Conservation (phyloP, 1,140 invertebrate genomes). For the Leptinotarsa undecemlineata region DNA sequence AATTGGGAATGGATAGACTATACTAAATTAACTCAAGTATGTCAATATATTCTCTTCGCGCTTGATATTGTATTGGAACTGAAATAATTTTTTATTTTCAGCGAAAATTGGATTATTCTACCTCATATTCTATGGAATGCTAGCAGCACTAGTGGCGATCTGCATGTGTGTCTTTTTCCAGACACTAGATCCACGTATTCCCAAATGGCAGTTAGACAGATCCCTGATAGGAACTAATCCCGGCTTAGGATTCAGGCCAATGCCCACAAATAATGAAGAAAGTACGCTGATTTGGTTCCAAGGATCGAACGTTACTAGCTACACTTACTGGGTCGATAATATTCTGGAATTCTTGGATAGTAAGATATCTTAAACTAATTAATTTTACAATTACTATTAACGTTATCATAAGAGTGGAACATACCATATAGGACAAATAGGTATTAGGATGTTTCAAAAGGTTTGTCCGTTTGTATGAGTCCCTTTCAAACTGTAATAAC, state of each 20-base stretch:
- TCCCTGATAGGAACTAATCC: constrained; percentile 92
- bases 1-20: too few species aligned
- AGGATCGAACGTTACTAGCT: constrained; percentile 76
- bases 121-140: constrained; percentile 84
- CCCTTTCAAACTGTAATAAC: background rate
- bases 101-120: constrained; percentile 92
- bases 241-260: constrained; percentile 90
- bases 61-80: too few species aligned
- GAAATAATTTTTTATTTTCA: constrained; percentile 52
- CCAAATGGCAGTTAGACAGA: constrained; percentile 78
- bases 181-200: constrained; percentile 83
- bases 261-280: constrained; percentile 88
- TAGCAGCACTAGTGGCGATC: constrained; percentile 84
- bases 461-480: too few species aligned
- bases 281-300: constrained; percentile 94
- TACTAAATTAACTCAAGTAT: too few species aligned
- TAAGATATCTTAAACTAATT: constrained; percentile 54
- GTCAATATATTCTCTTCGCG: too few species aligned
- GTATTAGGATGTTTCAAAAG: too few species aligned
- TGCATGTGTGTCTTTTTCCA: constrained; percentile 91
- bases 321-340: constrained; percentile 76
- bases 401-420: too few species aligned
- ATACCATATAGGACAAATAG: too few species aligned
- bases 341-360: constrained; percentile 73
- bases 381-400: too few species aligned